Percentiles rank a stretch among this genome's conserved stretches.
These are phyloP conservation scores for Eurystomus glaucurus DNA, from an alignment of 2,797 vertebrate genomes.

Conservation along the genomic window DNA sequence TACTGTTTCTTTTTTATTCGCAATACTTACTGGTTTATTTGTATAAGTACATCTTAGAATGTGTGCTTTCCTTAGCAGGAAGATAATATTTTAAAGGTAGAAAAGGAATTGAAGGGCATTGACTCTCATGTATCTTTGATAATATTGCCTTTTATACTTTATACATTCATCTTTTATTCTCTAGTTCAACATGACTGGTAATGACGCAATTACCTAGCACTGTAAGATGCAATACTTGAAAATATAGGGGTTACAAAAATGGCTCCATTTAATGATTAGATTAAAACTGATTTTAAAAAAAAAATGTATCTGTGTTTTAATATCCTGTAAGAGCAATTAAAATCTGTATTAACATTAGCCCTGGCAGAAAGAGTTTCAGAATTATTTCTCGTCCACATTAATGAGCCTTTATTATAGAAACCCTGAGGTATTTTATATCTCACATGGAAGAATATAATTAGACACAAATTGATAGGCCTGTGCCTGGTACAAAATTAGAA, in stretches of 20 bases:
- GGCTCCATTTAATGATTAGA: conserved; percentile 64
- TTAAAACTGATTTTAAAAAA: conserved; percentile 7
- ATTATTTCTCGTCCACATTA: conserved; percentile 81
- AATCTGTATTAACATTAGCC: conserved; percentile 81
- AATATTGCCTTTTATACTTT: conserved; percentile 2
- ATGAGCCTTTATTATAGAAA: conserved; percentile 82
- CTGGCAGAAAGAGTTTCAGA: conserved; percentile 76
- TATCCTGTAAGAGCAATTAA: conserved; percentile 80
- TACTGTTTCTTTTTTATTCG: neutral
- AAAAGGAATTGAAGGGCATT: neutral
- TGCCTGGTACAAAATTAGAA: conserved; percentile 76
- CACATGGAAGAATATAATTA: conserved; percentile 82
- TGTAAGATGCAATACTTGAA: conserved; percentile 34
- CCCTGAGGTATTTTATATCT: conserved; percentile 82
- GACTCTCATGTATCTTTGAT: neutral
- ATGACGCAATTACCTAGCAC: neutral
- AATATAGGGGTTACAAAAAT: conserved; percentile 40
- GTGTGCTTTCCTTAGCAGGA: neutral
- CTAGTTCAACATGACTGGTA: conserved; percentile 29
- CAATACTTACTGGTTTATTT: neutral
- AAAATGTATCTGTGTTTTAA: conserved; percentile 60
- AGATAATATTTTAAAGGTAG: neutral
- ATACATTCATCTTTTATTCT: conserved; percentile 1
- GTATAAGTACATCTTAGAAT: neutral
- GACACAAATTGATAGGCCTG: conserved; percentile 81